A percentile compares a stretch with the other conserved stretches of the same genome.
phyloP scores from a whole-genome alignment of 2,797 vertebrate genomes.

The Ara ararauna region DNA sequence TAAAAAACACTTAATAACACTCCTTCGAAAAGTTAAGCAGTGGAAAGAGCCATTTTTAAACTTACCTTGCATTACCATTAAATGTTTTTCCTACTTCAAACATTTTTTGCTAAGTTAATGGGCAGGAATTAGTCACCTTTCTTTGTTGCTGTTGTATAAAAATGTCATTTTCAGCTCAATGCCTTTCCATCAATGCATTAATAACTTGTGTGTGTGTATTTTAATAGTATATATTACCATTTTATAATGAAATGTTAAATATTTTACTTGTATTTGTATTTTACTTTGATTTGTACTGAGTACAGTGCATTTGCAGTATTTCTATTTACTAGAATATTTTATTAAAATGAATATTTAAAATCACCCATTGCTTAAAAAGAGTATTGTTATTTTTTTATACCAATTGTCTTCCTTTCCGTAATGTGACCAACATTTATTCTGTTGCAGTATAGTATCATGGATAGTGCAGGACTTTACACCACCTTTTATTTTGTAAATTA shows the following conservation, averaged over 20 bases:
- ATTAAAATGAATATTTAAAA: conserved; percentile 66
- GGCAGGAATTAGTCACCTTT: conserved; percentile 29
- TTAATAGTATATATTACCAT: conserved; percentile 40
- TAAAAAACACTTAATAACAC: background rate
- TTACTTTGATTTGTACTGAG: conserved; percentile 48
- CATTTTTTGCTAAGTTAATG: background rate
- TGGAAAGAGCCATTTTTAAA: background rate
- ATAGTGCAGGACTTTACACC: background rate
- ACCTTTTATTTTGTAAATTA: background rate
- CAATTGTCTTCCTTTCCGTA: background rate
- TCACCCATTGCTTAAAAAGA: conserved; percentile 10
- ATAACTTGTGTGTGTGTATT: conserved; percentile 16
- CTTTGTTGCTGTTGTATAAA: background rate
- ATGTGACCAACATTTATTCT: background rate
- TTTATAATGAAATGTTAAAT: conserved; percentile 69
- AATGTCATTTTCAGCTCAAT: conserved; percentile 14
- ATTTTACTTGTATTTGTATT: conserved; percentile 60
- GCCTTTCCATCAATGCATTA: conserved; percentile 48
- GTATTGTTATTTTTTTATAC: background rate
- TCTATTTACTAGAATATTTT: conserved; percentile 53
- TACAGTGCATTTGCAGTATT: background rate
- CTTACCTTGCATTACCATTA: background rate
- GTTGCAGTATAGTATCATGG: background rate
- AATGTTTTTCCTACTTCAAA: background rate
- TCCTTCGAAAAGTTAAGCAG: background rate